Conservation (phyloP, 30 jellyfish, hydroid and myxozoan species). For the Cassiopea xamachana region DNA sequence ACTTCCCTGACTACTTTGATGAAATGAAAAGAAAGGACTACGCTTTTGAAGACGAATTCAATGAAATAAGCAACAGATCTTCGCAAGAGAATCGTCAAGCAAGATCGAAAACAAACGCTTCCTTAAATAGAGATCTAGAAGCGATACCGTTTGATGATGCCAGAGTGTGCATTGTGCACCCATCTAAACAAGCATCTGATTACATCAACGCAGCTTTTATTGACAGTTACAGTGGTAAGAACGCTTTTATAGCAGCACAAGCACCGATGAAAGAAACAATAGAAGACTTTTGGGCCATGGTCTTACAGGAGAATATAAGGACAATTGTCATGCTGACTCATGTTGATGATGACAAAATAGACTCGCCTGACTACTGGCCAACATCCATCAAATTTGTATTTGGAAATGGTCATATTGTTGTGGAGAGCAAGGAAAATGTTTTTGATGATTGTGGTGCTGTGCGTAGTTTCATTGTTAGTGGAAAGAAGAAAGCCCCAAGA, state of each 20-base stretch:
- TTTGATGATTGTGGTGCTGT: constrained; percentile 44
- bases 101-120: constrained; percentile 14
- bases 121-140: constrained; percentile 65
- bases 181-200: constrained; percentile 48
- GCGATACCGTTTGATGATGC: constrained; percentile 69
- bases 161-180: constrained; percentile 61
- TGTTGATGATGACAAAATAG: constrained; percentile 46
- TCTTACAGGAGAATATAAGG: constrained; percentile 77
- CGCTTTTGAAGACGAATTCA: constrained; percentile 71
- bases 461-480: constrained; percentile 47
- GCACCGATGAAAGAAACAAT: constrained; percentile 70
- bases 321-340: constrained; percentile 76
- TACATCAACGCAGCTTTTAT: constrained; percentile 85
- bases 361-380: constrained; percentile 81
- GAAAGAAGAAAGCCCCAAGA: constrained; percentile 51
- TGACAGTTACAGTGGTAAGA: constrained; percentile 36
- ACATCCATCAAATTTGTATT: constrained; percentile 18
- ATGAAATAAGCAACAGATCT: constrained; percentile 26
- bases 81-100: constrained; percentile 11
- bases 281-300: constrained; percentile 88
- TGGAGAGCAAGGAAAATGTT: constrained; percentile 38
- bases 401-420: constrained; percentile 65
- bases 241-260: constrained; percentile 86
- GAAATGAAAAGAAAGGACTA: constrained; percentile 36
- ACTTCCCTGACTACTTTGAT: constrained; percentile 59